Evolutionary conservation across 2,888 invertebrate species (phyloP).

Genomic region (Nemurella pictetii): DNA sequence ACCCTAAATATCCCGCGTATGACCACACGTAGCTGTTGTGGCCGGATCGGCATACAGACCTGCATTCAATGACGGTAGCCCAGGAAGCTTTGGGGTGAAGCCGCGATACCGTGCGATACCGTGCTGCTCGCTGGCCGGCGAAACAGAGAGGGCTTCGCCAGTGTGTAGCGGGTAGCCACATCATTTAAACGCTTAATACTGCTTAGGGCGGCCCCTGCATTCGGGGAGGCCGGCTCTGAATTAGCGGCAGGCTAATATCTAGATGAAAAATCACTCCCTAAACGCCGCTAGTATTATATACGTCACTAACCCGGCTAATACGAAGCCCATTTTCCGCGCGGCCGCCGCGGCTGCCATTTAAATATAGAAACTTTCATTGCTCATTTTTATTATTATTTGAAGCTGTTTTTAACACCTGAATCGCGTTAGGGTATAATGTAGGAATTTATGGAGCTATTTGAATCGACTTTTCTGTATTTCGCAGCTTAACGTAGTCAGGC

Average conservation of each 20-base stretch:
- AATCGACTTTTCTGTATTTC: background rate
- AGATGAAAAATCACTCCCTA: conserved; percentile 29
- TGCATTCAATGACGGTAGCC: background rate
- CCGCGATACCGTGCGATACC: background rate
- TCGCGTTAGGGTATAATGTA: background rate
- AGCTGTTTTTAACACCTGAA: background rate
- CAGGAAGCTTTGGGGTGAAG: background rate
- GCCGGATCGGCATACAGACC: background rate
- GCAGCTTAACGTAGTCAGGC: background rate
- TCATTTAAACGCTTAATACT: conserved; percentile 31
- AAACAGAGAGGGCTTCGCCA: background rate
- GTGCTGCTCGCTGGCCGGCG: background rate
- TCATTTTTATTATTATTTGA: background rate
- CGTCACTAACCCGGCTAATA: conserved; percentile 3
- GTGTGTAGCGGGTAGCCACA: conserved; percentile 17
- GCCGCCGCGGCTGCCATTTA: background rate
- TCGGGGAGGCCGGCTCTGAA: background rate
- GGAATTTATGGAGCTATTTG: background rate
- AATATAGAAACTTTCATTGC: background rate
- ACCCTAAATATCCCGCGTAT: too few relatives aligned
- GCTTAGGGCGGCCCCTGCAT: conserved; percentile 24
- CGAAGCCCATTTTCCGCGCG: background rate
- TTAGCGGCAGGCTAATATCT: conserved; percentile 29
- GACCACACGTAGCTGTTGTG: background rate
- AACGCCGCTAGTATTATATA: background rate